A percentile compares a stretch with the other conserved stretches of the same genome.
phyloP scores from a whole-genome alignment of 2,888 invertebrate genomes.

The Sialis fuliginosa region DNA sequence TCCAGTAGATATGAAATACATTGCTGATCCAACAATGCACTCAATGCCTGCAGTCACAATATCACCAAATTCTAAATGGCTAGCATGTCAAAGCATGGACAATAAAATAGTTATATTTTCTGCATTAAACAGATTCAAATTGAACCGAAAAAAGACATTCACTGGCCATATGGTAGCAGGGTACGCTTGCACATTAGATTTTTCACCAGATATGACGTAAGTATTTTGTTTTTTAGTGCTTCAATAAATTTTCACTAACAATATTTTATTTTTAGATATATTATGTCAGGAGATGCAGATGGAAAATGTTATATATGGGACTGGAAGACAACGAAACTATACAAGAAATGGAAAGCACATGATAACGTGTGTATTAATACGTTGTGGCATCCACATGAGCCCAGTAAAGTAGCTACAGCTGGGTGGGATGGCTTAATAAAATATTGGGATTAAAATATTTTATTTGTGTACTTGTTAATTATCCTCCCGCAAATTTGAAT shows the following conservation, averaged over 20 bases:
- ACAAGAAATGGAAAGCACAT: constrained; percentile 98
- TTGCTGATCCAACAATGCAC: constrained; percentile 98
- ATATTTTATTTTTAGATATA: constrained; percentile 49
- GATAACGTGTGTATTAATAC: constrained; percentile 90
- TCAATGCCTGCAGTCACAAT: constrained; percentile 93
- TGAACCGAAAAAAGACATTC: constrained; percentile 96
- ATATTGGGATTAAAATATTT: constrained; percentile 75
- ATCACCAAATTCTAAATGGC: constrained; percentile 96
- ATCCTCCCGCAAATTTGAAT: too few relatives aligned
- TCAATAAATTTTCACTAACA: background rate
- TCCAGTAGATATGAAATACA: constrained; percentile 98
- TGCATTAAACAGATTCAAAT: constrained; percentile 90
- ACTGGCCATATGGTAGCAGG: constrained; percentile 99
- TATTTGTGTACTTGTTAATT: background rate
- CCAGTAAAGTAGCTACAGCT: constrained; percentile 90
- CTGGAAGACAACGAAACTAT: constrained; percentile 97
- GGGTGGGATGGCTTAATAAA: constrained; percentile 99
- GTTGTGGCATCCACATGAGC: constrained; percentile 98
- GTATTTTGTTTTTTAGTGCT: constrained; percentile 7
- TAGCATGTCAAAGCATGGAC: constrained; percentile 98
- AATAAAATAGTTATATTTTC: constrained; percentile 98
- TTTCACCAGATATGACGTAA: constrained; percentile 95
- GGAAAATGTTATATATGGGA: constrained; percentile 99
- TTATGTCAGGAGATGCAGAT: constrained; percentile 96
- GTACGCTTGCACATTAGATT: constrained; percentile 93